Percentiles rank a stretch among this genome's conserved stretches.
Evolutionary conservation across 2,888 invertebrate species (phyloP).

Genomic region (Serrognathus titanus): DNA sequence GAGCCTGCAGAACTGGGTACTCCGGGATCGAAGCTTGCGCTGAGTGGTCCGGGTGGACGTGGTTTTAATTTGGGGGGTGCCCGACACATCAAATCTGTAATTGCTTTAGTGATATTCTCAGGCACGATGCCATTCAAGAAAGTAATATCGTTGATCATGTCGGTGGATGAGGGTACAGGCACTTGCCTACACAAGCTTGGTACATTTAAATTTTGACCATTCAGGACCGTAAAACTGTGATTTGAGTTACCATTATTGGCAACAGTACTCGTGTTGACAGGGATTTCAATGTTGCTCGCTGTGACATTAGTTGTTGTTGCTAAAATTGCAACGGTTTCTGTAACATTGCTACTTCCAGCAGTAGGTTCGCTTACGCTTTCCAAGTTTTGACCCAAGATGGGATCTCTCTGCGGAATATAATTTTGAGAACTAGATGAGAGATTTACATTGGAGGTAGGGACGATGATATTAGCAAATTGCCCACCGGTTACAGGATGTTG

Average conservation of each 20-base stretch:
- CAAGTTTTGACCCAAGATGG: too few species aligned
- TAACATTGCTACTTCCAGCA: neutral
- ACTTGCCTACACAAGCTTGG: slow-evolving; percentile 1
- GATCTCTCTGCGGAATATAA: too few species aligned
- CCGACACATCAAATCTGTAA: slow-evolving; percentile 38
- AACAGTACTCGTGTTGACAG: neutral
- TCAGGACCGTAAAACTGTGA: neutral
- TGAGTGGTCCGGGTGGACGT: slow-evolving; percentile 50
- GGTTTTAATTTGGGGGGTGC: slow-evolving; percentile 50
- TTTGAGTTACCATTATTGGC: neutral
- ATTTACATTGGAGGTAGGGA: slow-evolving; percentile 10
- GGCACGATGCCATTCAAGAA: slow-evolving; percentile 35
- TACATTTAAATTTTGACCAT: slow-evolving; percentile 15
- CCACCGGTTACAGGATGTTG: slow-evolving; percentile 17
- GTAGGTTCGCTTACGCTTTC: too few species aligned
- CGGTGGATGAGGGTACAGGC: neutral
- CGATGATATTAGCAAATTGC: slow-evolving; percentile 10
- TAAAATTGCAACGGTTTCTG: neutral
- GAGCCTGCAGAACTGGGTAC: slow-evolving; percentile 42
- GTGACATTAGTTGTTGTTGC: neutral
- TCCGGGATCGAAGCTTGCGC: slow-evolving; percentile 43
- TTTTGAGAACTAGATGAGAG: neutral
- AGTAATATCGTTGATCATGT: slow-evolving; percentile 29
- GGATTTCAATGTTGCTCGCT: slow-evolving; percentile 4
- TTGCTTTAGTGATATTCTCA: slow-evolving; percentile 37